Evolutionary conservation across 2,113 vertebrate genomes (phyloP), one percentile per base, ranked within the genome.

Genomic region (human (Homo sapiens)): DNA sequence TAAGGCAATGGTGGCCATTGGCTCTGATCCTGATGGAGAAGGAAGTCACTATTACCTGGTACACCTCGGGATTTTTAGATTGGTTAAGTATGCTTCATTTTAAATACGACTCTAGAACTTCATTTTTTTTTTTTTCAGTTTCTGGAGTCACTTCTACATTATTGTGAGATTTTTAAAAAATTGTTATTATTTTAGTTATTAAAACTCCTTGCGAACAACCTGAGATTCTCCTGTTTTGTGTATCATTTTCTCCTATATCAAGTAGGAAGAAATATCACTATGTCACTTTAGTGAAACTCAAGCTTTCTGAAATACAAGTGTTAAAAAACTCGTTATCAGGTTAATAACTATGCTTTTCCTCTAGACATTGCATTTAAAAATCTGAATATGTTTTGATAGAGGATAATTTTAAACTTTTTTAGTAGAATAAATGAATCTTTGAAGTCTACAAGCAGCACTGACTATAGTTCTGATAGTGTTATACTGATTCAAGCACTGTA

Each of bases 41-140:
- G 76, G 97, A 98, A 98, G 91, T 97, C 96, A 96, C 94, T 6
- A 25, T 97, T 68, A 61, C 35, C 40, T 85, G 50, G 13, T 45
- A 61, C 9, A 68, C 93, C 86, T 97, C 92, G 94, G 97, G 97
- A 97, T 70, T 87, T 23, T 9, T 75, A 85, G 30, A 30, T 52
- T 45, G 16, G 13, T 87, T 78, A 38, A 32, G 10, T 73, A 32
- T 4, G 32, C 22, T 93, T 84, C 66, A 78, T 93, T 80, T 85
- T 35, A 68, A 82, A 13, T 78, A 59, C 27, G 55, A 32, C 59
- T 48, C 59, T 83, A 75, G 45, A 59, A 43, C 22, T 84, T 61
- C 8, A 2, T 73, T 25, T 45, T 7, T 72, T 72, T 40, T 14
- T 72, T 61, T 66, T 80, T 25, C 38, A 57, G 23, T 73, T 66